These are phyloP conservation scores for Tamandua tetradactyla DNA, from an alignment of 2,797 vertebrate species.

Conservation along the genomic window DNA sequence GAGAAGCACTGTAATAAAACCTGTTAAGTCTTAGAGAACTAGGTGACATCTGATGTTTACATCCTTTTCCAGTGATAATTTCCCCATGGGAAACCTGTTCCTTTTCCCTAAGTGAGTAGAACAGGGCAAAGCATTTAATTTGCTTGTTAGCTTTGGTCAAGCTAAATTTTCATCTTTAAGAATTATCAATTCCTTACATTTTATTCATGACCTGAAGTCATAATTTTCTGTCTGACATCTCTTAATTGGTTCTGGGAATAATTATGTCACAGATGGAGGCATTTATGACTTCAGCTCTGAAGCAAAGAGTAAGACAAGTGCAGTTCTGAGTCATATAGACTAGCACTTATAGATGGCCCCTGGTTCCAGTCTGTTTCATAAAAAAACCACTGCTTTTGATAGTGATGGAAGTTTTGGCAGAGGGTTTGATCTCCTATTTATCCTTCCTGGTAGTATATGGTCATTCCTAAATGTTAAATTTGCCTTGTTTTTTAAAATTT, in stretches of 20 bases:
- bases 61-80: conserved; percentile 4
- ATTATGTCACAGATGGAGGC: conserved; percentile 72
- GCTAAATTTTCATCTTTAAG: conserved; percentile 49
- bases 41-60: not conserved
- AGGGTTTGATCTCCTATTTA: conserved; percentile 32
- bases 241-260: conserved; percentile 76
- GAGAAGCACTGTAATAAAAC: conserved; percentile 47
- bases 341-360: conserved; percentile 14
- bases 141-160: conserved; percentile 48
- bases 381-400: not conserved
- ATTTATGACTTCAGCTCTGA: conserved; percentile 72
- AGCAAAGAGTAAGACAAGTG: conserved; percentile 53
- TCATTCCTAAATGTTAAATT: conserved; percentile 42
- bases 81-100: not conserved
- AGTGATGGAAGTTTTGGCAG: conserved; percentile 32
- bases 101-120: conserved; percentile 31
- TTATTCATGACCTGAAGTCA: conserved; percentile 66
- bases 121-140: conserved; percentile 31
- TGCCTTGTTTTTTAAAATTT: not conserved
- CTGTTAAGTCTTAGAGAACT: conserved; percentile 6
- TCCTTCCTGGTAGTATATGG: not conserved
- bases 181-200: conserved; percentile 50
- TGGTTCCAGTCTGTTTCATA: conserved; percentile 40
- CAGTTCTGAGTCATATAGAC: conserved; percentile 64
- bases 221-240: conserved; percentile 68